Conservation (phyloP, 2,113 vertebrate genomes). For the Empidonax traillii region DNA sequence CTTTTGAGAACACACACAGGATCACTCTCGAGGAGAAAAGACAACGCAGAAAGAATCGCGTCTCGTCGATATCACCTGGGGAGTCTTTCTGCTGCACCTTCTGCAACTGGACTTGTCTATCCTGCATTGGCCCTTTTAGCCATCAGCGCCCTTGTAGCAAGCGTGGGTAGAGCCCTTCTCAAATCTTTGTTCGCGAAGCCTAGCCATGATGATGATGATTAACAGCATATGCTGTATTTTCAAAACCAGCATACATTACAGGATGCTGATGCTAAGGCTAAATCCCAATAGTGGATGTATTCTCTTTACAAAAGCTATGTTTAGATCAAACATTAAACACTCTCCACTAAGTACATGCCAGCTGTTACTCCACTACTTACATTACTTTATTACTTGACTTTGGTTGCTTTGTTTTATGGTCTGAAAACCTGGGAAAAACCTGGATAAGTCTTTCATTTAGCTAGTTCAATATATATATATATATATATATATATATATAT, state of each 20-base stretch:
- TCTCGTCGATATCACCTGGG: too few relatives aligned
- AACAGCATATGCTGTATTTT: not conserved
- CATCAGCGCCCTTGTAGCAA: too few relatives aligned
- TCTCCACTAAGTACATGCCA: not conserved
- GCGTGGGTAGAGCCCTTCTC: too few relatives aligned
- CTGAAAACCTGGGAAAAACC: not conserved
- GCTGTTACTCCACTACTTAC: not conserved
- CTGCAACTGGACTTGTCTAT: too few relatives aligned
- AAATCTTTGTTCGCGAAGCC: too few relatives aligned
- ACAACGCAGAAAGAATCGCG: too few relatives aligned
- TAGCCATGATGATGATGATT: not conserved
- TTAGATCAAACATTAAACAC: not conserved
- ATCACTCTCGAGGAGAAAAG: too few relatives aligned
- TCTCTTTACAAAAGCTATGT: not conserved
- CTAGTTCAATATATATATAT: not conserved
- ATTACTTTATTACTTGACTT: not conserved
- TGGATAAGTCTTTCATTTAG: not conserved
- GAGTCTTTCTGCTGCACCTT: too few relatives aligned
- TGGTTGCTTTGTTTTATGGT: not conserved
- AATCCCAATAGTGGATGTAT: accelerated
- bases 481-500: not conserved
- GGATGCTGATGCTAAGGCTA: not conserved
- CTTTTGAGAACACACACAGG: too few relatives aligned
- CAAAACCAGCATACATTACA: not conserved
- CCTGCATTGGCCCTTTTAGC: too few relatives aligned